Base-by-base conservation (phyloP, 1,140 invertebrate genomes). In the Lordiphosa clarofinis region DNA sequence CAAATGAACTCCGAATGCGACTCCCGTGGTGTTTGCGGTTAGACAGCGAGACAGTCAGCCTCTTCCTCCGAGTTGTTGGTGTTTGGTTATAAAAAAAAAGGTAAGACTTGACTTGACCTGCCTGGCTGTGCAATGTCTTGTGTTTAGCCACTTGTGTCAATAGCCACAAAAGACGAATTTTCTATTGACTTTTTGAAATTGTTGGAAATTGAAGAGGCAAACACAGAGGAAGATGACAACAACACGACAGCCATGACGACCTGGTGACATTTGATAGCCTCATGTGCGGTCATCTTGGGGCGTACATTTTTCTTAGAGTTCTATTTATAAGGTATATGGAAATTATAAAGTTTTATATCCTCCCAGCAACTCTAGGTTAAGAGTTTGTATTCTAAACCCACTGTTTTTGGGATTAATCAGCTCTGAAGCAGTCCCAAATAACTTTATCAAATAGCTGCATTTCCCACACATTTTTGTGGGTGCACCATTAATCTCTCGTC, bases 1-100 rank as follows among this genome's bases (percentile, higher is more conserved):
- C 76, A 65, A 84, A 76, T 81, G 72, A 72, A 79, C 75, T 58
- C 62, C 46, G 15, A 40, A 35, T 46, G 38, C 49, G 75, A 67
- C 72, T 72, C 76, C 76, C 76, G 68, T 58, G 72, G 76, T 81
- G 72, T 64, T 55, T 76, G 76, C 60, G 76, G 76, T 72, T 66
- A 52, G 63, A 70, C 66, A 64, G 43, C 49, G 38, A 31, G 13
- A 9, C 35, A 37, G n/a, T 46, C 43, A 38, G 55, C 12, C 36
- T 37, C 42, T 49, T 21, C 9, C 35, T 44, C 40, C 24, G 21
- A 49, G 15, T 43, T 56, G 40, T 48, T 48, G 53, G 46, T 59
- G 35, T 60, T 60, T 61, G 56, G 63, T 67, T 79, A 63, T 58
- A 44, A 28, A 44, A 75, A 58, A 67, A 58, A 61, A 61, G 64